Evolutionary conservation across 1,140 invertebrate species (phyloP), one percentile per base, ranked within the genome.

Genomic region (Drosophila burlai): DNA sequence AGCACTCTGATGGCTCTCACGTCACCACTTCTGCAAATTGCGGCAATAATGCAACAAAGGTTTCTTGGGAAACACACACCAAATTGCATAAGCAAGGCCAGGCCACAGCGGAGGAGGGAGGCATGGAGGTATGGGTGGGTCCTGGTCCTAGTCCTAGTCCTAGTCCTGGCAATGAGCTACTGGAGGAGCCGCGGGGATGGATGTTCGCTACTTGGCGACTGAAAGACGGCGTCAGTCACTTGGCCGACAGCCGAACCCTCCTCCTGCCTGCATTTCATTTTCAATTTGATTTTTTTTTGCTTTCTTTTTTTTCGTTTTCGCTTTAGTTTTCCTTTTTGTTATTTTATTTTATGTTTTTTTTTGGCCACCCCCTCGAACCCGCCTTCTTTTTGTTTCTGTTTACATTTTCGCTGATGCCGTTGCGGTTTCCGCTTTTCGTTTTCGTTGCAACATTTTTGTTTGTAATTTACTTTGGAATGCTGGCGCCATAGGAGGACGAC

Each of bases 11-110:
- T 87, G 84, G 84, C 84, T 89, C 84, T 87, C 84, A 87, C 84
- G 84, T 87, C 84, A 87, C 84, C 84, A 87, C 84, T 87, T 87
- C 84, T 83, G 84, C 84, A 87, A 87, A 87, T 87, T 87, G 84
- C 84, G 81, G 84, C 84, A 87, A 87, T 87, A 87, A 87, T 87
- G 84, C 84, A 87, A 87, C 84, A 87, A 87, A 87, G 84, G 84
- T 87, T 87, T 87, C 84, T 87, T 87, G 84, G 84, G 84, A 87
- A 87, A 87, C 84, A 87, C 83, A 89, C 81, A 81, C 84, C 84
- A 87, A 87, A 89, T 89, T 87, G 84, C 84, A 87, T 83, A 81
- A 77, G 75, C 81, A 67, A 84, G 54, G 43, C 68, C 42, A 42
- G 59, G 65, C 31, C 36, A 31, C 11, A n/a, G 4, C 16, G 26